phyloP scores from a whole-genome alignment of 2,113 vertebrate genomes.

The Rousettus leschenaultii region DNA sequence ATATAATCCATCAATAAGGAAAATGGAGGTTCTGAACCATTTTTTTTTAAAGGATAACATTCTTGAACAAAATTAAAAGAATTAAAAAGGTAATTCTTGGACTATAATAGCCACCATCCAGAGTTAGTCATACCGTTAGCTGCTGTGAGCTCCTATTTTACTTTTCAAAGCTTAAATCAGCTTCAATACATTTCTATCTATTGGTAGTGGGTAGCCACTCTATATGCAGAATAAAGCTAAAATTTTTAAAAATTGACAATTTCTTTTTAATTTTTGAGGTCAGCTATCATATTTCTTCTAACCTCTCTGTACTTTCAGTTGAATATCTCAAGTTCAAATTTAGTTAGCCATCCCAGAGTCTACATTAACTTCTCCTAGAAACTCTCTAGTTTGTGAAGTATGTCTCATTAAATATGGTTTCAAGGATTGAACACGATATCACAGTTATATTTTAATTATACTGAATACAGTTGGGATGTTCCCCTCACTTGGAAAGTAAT shows the following conservation, averaged over 20 bases:
- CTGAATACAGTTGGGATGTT: background rate
- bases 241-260: background rate
- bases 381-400: background rate
- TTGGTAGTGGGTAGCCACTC: conserved; percentile 41
- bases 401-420: background rate
- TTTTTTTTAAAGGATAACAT: background rate
- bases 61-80: background rate
- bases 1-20: background rate
- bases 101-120: conserved; percentile 18
- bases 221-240: conserved; percentile 34
- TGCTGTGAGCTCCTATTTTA: conserved; percentile 54
- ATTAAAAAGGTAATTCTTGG: background rate
- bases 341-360: background rate
- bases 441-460: background rate
- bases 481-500: background rate
- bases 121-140: conserved; percentile 26
- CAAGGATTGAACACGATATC: background rate
- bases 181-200: conserved; percentile 26
- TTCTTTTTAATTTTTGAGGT: conserved; percentile 45
- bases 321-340: background rate
- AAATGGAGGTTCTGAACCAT: background rate
- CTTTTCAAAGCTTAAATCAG: conserved; percentile 57
- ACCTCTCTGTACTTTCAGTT: background rate
- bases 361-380: background rate
- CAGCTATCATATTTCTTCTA: conserved; percentile 20